These are phyloP conservation scores for Spea multiplicata DNA, from an alignment of 2,113 vertebrate genomes.

Conservation along the genomic window DNA sequence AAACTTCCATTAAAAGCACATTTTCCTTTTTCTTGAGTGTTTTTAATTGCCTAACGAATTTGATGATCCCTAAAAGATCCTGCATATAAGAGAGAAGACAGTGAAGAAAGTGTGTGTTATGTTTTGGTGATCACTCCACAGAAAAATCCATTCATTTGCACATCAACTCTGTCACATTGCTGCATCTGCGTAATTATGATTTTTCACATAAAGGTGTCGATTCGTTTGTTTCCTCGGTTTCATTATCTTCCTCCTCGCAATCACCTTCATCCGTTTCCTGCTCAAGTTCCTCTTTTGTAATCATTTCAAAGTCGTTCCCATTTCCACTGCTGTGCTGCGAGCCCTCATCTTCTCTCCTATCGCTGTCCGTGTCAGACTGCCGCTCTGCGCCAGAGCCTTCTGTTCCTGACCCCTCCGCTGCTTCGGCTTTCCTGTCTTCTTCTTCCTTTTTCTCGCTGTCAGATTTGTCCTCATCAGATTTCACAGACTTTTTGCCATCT, in stretches of 20 bases:
- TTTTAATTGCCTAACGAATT: constrained; percentile 24
- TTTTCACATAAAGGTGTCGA: constrained; percentile 74
- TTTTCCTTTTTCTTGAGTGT: background rate
- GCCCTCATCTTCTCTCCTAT: constrained; percentile 89
- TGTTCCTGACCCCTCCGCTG: constrained; percentile 59
- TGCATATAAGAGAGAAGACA: constrained; percentile 63
- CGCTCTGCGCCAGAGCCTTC: constrained; percentile 72
- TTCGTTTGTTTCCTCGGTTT: constrained; percentile 61
- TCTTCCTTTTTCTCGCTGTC: constrained; percentile 91
- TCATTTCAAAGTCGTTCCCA: constrained; percentile 99
- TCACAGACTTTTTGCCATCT: constrained; percentile 76
- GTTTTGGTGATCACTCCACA: constrained; percentile 73
- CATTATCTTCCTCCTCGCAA: constrained; percentile 73
- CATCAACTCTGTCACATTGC: constrained; percentile 66
- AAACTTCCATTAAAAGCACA: background rate
- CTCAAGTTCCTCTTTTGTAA: constrained; percentile 97
- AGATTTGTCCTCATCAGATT: constrained; percentile 89
- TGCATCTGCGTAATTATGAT: constrained; percentile 73
- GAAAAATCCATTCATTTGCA: constrained; percentile 72
- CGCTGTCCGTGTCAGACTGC: constrained; percentile 94
- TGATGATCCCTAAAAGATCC: constrained; percentile 47
- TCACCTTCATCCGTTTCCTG: constrained; percentile 91
- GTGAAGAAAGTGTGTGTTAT: constrained; percentile 61
- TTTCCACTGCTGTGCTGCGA: constrained; percentile 98
- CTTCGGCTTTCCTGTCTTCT: constrained; percentile 73